Base-by-base conservation (phyloP, 2,797 vertebrate species). In the Onychomys arenicola region DNA sequence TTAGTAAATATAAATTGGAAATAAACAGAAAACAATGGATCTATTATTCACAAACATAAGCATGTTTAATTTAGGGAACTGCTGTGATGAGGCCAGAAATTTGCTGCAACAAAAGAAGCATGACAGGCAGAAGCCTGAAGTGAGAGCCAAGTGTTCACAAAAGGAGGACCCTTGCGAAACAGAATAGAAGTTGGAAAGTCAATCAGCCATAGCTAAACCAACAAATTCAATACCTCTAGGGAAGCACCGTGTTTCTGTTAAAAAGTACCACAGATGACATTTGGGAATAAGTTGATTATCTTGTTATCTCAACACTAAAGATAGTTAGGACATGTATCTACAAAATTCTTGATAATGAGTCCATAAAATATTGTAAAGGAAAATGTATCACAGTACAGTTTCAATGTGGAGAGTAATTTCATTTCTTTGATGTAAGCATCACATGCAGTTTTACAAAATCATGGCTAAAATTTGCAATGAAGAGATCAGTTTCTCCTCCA, bases 181-280 rank as follows among this genome's bases (percentile, higher is more conserved):
- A 61, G 37, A 85, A 84, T 77, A n/a, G 61, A 97, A 94, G 34
- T 89, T 91, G 57, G 65, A 90, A 96, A 83, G 77, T 49, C 80
- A 92, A 32, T 89, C 32, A 34, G 32, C 75, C 82, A 12, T 73
- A 95, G 69, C 94, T 95, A 96, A 96, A 77, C 23, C 63, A 96
- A 97, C 69, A 96, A 90, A 95, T 40, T 92, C 92, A 97, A 91
- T 95, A 80, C 77, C 21, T 65, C 91, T 59, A 88, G 75, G 2
- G 32, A 96, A 89, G 81, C 65, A 78, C 55, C 37, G 11, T 65
- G 27, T 92, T 81, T 92, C 71, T 37, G 17, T 80, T 92, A 52
- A 93, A 95, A 59, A 96, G 83, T 76, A 77, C 73, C 80, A 67
- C 29, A 34, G 76, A 49, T 82, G 80, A 49, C 49, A 88, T 11